phyloP scores from a whole-genome alignment of 2,797 vertebrate species.

The Vireo griseus region DNA sequence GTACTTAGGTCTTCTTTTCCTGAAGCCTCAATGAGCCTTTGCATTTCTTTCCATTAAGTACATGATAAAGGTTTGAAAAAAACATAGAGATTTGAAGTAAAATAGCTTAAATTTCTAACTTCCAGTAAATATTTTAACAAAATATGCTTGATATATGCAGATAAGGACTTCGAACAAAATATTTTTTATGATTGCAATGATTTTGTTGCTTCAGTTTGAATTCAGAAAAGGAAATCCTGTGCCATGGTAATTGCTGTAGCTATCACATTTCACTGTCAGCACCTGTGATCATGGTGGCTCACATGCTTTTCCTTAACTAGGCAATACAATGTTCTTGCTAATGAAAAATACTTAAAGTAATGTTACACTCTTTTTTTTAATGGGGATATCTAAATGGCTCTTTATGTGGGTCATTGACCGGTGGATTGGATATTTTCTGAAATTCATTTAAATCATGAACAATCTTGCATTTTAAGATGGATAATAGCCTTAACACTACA shows the following conservation, averaged over 20 bases:
- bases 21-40: not conserved
- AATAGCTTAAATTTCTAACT: not conserved
- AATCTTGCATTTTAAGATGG: not conserved
- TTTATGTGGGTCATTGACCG: not conserved
- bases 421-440: not conserved
- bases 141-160: not conserved
- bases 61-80: not conserved
- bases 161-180: not conserved
- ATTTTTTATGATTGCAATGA: not conserved
- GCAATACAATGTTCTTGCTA: not conserved
- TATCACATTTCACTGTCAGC: rapidly evolving
- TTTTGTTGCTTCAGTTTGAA: not conserved
- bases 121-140: not conserved
- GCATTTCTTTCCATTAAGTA: not conserved
- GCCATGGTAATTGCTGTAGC: not conserved
- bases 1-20: rapidly evolving
- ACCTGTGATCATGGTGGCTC: not conserved
- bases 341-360: not conserved
- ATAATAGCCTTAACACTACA: not conserved
- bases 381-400: not conserved
- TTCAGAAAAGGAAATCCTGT: not conserved
- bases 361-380: not conserved
- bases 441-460: not conserved
- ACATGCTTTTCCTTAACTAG: not conserved
- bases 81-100: not conserved